These are phyloP conservation scores for Tragopan temminckii DNA, from an alignment of 2,797 vertebrate species.

Conservation along the genomic window DNA sequence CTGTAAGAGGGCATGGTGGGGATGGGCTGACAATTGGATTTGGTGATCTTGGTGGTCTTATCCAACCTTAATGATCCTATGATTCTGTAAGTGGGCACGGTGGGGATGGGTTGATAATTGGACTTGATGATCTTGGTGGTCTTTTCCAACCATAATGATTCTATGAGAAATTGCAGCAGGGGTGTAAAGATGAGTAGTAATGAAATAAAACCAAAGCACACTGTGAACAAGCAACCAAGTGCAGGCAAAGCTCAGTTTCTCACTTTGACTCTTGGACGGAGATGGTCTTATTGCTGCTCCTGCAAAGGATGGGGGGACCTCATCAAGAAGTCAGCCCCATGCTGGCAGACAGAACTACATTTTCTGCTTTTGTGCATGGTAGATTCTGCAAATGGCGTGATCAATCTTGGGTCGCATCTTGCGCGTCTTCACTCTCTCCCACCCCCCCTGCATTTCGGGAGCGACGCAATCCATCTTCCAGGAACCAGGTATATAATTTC, in stretches of 20 bases:
- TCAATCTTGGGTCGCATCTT: slow-evolving; percentile 56
- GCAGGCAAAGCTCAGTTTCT: background rate
- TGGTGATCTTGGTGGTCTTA: too few relatives aligned
- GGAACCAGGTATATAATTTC: slow-evolving; percentile 76
- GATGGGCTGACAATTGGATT: too few relatives aligned
- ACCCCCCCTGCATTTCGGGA: background rate
- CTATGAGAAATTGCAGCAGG: background rate
- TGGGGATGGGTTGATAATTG: too few relatives aligned
- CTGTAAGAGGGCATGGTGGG: too few relatives aligned
- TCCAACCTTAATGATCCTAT: too few relatives aligned
- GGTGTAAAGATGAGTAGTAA: rapidly evolving
- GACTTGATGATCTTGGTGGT: too few relatives aligned
- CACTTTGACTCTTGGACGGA: background rate
- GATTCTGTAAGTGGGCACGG: too few relatives aligned
- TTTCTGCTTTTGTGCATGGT: slow-evolving; percentile 36
- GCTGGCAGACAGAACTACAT: background rate
- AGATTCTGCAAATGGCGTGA: slow-evolving; percentile 48
- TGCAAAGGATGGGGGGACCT: background rate
- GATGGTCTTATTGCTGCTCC: background rate
- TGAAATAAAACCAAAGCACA: background rate
- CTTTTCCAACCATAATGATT: too few relatives aligned
- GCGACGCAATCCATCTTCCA: slow-evolving; percentile 60
- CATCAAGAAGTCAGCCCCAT: background rate
- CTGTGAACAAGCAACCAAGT: background rate
- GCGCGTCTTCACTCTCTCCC: background rate